phyloP scores from a whole-genome alignment of 1,140 invertebrate species.

The Cepaea nemoralis region DNA sequence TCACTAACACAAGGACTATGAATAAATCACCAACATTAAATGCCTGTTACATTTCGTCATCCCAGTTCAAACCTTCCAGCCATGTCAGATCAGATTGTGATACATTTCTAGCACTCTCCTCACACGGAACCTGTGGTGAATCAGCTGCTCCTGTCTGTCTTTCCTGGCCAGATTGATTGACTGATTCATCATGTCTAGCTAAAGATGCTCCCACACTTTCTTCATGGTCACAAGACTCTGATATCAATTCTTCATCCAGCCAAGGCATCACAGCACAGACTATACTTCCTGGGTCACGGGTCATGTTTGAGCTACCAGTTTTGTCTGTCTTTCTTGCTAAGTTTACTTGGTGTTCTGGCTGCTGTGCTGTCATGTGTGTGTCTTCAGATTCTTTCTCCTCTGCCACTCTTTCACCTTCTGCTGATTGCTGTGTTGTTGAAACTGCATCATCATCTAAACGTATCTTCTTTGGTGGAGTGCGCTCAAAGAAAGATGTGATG shows the following conservation, averaged over 20 bases:
- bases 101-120: background rate
- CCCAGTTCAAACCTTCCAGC: background rate
- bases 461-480: slow-evolving; percentile 16
- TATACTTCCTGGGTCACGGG: background rate
- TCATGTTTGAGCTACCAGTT: background rate
- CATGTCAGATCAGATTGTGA: background rate
- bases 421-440: background rate
- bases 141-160: background rate
- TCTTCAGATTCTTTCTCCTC: background rate
- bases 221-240: background rate
- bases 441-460: background rate
- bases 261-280: background rate
- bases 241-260: background rate
- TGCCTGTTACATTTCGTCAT: background rate
- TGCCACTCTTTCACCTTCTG: background rate
- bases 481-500: background rate
- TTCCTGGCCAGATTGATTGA: background rate
- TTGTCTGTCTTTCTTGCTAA: background rate
- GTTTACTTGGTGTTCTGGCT: background rate
- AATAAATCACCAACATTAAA: no score
- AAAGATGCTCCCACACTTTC: background rate
- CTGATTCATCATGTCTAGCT: background rate
- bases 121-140: background rate
- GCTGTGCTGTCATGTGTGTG: background rate
- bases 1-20: no score